Evolutionary conservation across 2,113 vertebrate species (phyloP).

Genomic region (Myotis brandtii): DNA sequence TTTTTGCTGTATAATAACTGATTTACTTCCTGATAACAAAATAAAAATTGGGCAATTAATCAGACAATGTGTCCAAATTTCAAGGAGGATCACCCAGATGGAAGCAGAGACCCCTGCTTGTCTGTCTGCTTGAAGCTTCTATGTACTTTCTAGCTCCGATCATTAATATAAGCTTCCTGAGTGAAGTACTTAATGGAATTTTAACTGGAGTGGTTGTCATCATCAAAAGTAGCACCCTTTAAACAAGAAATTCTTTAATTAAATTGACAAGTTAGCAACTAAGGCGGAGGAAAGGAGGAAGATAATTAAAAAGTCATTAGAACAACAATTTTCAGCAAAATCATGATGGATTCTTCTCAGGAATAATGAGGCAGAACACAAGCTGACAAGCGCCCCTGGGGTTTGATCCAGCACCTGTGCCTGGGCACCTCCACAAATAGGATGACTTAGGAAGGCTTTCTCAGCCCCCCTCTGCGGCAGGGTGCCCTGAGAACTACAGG

Average conservation of each 20-base stretch:
- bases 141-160: neutral
- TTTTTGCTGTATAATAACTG: neutral
- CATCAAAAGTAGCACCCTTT: constrained; percentile 49
- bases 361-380: neutral
- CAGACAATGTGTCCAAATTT: neutral
- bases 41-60: neutral
- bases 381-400: neutral
- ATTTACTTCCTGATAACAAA: constrained; percentile 31
- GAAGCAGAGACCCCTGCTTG: neutral
- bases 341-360: neutral
- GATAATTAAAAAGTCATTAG: constrained; percentile 71
- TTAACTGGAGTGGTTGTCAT: constrained; percentile 68
- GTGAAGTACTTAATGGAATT: constrained; percentile 28
- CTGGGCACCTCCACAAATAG: neutral
- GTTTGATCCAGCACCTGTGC: neutral
- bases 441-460: neutral
- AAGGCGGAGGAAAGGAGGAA: constrained; percentile 47
- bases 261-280: constrained; percentile 49
- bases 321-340: constrained; percentile 62
- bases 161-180: constrained; percentile 44
- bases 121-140: neutral
- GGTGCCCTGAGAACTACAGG: neutral
- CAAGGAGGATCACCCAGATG: neutral
- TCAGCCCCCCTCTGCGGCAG: neutral
- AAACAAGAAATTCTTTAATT: constrained; percentile 61